These are phyloP conservation scores for Rousettus madagascariensis DNA, from an alignment of 2,797 vertebrate genomes.

Conservation along the genomic window DNA sequence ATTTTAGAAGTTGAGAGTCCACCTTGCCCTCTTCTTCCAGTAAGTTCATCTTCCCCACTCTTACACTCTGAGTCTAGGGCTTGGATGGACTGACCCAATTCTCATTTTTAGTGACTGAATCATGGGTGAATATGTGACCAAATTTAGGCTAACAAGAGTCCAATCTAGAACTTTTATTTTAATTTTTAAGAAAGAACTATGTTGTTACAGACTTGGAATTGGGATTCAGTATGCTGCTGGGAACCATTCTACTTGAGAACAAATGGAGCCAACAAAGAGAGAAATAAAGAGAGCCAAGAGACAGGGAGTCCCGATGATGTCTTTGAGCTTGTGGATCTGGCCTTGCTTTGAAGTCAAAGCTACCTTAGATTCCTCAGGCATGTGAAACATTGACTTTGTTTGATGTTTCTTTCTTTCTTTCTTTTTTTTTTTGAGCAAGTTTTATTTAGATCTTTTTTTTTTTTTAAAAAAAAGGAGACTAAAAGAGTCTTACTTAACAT, in stretches of 20 bases:
- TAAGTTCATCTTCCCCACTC: not conserved
- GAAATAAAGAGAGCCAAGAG: not conserved
- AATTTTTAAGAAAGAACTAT: not conserved
- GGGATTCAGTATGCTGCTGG: not conserved
- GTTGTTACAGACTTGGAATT: not conserved
- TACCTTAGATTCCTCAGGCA: not conserved
- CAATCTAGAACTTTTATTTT: not conserved
- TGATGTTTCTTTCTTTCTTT: not conserved
- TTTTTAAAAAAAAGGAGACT: too few species aligned
- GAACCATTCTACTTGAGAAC: not conserved
- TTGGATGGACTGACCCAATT: not conserved
- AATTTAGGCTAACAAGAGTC: not conserved
- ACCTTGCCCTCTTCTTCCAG: not conserved
- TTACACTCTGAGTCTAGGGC: not conserved
- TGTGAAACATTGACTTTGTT: not conserved
- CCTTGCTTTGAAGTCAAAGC: not conserved
- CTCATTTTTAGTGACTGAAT: not conserved
- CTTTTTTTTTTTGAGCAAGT: not conserved
- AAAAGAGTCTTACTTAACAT: not conserved
- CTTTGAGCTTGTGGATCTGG: not conserved
- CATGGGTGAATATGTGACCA: not conserved
- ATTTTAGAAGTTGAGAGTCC: not conserved
- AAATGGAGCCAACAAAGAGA: not conserved
- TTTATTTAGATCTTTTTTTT: not conserved
- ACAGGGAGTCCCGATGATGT: accelerated